Percentiles rank a stretch among this genome's conserved stretches.
Conservation (phyloP, 1,140 invertebrate genomes). For the Zophobas morio region DNA sequence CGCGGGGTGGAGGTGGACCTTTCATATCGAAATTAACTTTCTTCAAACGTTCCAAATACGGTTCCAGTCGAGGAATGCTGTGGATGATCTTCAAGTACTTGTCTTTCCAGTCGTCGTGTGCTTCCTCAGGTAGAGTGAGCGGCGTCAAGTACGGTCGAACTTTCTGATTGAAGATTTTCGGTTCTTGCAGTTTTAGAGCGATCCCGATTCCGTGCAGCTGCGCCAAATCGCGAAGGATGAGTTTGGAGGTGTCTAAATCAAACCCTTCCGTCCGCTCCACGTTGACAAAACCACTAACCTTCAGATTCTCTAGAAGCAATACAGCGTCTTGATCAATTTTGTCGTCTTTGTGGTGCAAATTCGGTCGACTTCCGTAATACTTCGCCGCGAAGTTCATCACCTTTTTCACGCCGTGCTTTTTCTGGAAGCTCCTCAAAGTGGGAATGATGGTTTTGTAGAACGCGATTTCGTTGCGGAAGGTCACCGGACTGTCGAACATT, state of each 20-base stretch:
- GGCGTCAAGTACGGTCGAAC: slow-evolving; percentile 63
- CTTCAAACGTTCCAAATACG: neutral
- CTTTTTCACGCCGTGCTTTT: slow-evolving; percentile 65
- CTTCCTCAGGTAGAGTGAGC: neutral
- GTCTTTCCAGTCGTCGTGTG: neutral
- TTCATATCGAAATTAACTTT: neutral
- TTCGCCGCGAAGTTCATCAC: slow-evolving; percentile 68
- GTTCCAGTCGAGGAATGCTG: neutral
- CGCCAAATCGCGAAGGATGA: slow-evolving; percentile 64
- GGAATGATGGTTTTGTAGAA: slow-evolving; percentile 70
- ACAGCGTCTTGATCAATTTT: slow-evolving; percentile 70
- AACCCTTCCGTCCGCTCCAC: slow-evolving; percentile 62
- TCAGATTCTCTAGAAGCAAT: slow-evolving; percentile 72
- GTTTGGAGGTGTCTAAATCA: slow-evolving; percentile 63
- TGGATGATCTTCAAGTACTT: neutral
- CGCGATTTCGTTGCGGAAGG: slow-evolving; percentile 71
- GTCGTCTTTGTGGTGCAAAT: slow-evolving; percentile 60
- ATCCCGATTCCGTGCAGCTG: slow-evolving; percentile 67
- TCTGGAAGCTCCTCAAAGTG: slow-evolving; percentile 68
- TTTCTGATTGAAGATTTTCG: slow-evolving; percentile 67
- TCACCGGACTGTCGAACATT: slow-evolving; percentile 71
- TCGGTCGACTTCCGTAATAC: slow-evolving; percentile 70
- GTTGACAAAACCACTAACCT: slow-evolving; percentile 63
- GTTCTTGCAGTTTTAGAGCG: slow-evolving; percentile 64
- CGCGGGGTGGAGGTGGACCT: slow-evolving; percentile 2